Percentiles rank a stretch among this genome's conserved stretches.
These are phyloP conservation scores for Drosophila subpulchrella DNA, from an alignment of 1,140 invertebrate genomes.

Conservation along the genomic window DNA sequence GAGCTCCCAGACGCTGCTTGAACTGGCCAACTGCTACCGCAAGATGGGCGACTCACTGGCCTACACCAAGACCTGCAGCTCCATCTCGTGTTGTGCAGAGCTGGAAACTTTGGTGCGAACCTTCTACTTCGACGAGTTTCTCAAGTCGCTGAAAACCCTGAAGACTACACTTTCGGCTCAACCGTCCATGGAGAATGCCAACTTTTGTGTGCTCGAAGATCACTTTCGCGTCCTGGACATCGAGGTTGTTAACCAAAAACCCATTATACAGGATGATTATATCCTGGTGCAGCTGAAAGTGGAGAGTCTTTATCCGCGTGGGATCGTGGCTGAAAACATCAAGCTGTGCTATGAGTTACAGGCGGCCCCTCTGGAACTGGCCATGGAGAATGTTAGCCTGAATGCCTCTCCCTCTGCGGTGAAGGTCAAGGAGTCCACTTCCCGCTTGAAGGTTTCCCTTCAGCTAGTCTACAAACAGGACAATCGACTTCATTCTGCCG, in stretches of 20 bases:
- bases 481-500: slow-evolving; percentile 89
- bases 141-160: slow-evolving; percentile 88
- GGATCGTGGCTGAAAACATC: slow-evolving; percentile 86
- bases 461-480: slow-evolving; percentile 92
- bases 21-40: slow-evolving; percentile 94
- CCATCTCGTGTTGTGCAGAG: slow-evolving; percentile 90
- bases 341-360: slow-evolving; percentile 86
- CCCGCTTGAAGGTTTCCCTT: slow-evolving; percentile 84
- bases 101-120: slow-evolving; percentile 90
- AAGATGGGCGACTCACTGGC: slow-evolving; percentile 90
- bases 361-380: slow-evolving; percentile 41
- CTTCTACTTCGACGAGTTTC: slow-evolving; percentile 91
- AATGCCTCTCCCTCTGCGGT: not conserved
- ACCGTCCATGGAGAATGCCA: slow-evolving; percentile 73
- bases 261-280: slow-evolving; percentile 86
- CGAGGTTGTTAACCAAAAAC: slow-evolving; percentile 62
- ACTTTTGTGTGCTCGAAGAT: slow-evolving; percentile 79
- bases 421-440: slow-evolving; percentile 47
- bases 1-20: slow-evolving; percentile 91
- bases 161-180: slow-evolving; percentile 85
- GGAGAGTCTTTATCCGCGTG: slow-evolving; percentile 87
- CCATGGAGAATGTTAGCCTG: slow-evolving; percentile 45
- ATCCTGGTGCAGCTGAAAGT: slow-evolving; percentile 87
- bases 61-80: slow-evolving; percentile 90
- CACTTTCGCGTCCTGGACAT: slow-evolving; percentile 77